Evolutionary conservation across 2,888 invertebrate genomes (phyloP).

Genomic region (Dione vanillae): DNA sequence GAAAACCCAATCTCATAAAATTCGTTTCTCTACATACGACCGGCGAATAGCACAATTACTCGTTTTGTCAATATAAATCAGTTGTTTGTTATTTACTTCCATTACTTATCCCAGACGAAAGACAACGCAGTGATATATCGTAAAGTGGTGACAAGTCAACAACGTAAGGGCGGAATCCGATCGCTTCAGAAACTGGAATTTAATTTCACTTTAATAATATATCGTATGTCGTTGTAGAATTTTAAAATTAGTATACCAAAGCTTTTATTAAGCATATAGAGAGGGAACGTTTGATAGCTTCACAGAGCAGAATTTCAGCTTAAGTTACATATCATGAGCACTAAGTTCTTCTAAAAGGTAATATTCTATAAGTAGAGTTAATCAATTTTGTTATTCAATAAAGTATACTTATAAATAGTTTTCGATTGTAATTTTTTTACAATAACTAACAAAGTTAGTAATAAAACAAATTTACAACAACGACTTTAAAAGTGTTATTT

Average conservation of each 20-base stretch:
- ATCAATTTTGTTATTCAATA: no score
- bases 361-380: no score
- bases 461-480: no score
- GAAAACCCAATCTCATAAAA: no score
- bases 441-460: no score
- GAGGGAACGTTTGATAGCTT: background rate
- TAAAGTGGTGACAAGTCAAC: slow-evolving; percentile 20
- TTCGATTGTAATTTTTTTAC: no score
- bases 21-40: background rate
- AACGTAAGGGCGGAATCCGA: slow-evolving; percentile 20
- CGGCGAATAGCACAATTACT: background rate
- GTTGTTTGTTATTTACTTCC: slow-evolving; percentile 13
- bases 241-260: slow-evolving; percentile 15
- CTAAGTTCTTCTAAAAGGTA: no score
- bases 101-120: slow-evolving; percentile 8
- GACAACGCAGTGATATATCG: slow-evolving; percentile 17
- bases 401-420: no score
- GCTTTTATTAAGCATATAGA: slow-evolving; percentile 8
- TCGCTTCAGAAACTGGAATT: slow-evolving; percentile 14
- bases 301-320: background rate
- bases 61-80: slow-evolving; percentile 7
- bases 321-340: background rate
- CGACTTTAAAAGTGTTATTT: no score
- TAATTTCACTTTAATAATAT: slow-evolving; percentile 11
- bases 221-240: slow-evolving; percentile 16